Base-by-base conservation (phyloP, 2,113 vertebrate genomes). In the Nymphicus hollandicus region DNA sequence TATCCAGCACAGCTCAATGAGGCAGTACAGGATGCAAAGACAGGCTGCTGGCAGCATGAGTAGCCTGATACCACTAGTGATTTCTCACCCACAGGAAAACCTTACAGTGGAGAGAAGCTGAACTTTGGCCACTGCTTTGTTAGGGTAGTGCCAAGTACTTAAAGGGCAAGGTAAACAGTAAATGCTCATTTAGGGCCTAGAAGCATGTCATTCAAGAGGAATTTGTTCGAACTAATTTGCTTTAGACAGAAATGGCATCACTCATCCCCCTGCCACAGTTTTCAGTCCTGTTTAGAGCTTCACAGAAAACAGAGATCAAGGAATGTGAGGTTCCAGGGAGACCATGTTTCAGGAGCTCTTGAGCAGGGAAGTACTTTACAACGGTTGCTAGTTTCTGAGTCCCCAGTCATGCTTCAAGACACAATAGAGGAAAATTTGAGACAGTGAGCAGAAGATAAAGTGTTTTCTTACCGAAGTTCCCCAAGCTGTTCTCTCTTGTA, bases 401-500 rank as follows among this genome's bases (percentile, higher is more conserved):
- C 4, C 19, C 17, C 29, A 81, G 23, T 29, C 41, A 35, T 68
- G n/a, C 43, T n/a, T 95, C 46, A 43, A 71, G 18, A 53, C 4
- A 47, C 0, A 1, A 41, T 11, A 49, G 79, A 77, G n/a, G 6
- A 87, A 93, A 93, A 55, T 39, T 19, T 44, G 37, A 73, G 23
- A 44, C 0, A 3, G 43, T 35, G 47, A 94, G 41, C 17, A 86
- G 13, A 63, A 55, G 29, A 71, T 15, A 20, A 84, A 81, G 27
- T 37, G 10, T 88, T 95, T 91, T 88, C 99, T 99, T 97, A 99
- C 99, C 99, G 44, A 99, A 98, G 97, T 98, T 99, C 22, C 98
- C 98, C 96, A 99, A 95, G 86, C 98, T 99, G 89, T 95, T 98
- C 73, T 98, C 98, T 60, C 97, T 98, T 17, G 99, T 99, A 92